Percentiles rank a stretch among this genome's conserved stretches.
These are phyloP conservation scores for Pterocles burchelli DNA, from an alignment of 2,113 vertebrate species.

Conservation along the genomic window DNA sequence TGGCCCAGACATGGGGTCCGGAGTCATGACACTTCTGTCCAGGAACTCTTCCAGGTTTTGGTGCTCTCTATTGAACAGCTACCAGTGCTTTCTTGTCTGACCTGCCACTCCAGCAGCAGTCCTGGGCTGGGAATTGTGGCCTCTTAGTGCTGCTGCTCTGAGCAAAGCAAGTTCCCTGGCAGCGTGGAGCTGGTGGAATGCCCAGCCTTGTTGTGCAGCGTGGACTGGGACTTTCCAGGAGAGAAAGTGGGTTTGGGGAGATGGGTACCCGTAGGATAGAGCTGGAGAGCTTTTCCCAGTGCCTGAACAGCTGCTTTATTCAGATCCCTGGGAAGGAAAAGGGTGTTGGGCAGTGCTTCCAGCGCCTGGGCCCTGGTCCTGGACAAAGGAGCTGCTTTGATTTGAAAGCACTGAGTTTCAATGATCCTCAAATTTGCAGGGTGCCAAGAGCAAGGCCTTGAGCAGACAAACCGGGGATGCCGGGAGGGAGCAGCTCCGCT, in stretches of 20 bases:
- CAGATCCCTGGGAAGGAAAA: background rate
- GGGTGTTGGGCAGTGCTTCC: background rate
- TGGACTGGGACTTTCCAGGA: background rate
- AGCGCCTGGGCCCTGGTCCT: background rate
- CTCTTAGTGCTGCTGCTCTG: background rate
- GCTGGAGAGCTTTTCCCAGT: background rate
- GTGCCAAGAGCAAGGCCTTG: background rate
- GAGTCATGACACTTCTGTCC: background rate
- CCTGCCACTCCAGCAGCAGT: background rate
- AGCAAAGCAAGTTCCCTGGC: background rate
- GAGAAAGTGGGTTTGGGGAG: background rate
- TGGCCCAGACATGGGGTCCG: background rate
- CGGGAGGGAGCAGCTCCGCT: background rate
- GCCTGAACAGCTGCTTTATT: background rate
- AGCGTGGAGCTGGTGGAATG: background rate
- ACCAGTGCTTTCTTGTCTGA: background rate
- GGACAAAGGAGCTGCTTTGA: background rate
- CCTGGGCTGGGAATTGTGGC: background rate
- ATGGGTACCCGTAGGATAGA: background rate
- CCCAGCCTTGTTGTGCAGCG: background rate
- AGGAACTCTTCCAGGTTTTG: background rate
- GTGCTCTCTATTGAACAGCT: fast-evolving
- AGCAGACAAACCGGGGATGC: background rate
- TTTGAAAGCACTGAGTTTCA: background rate
- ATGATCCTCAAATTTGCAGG: background rate